phyloP scores from a whole-genome alignment of 2,888 invertebrate species.

The Orthosia cruda region DNA sequence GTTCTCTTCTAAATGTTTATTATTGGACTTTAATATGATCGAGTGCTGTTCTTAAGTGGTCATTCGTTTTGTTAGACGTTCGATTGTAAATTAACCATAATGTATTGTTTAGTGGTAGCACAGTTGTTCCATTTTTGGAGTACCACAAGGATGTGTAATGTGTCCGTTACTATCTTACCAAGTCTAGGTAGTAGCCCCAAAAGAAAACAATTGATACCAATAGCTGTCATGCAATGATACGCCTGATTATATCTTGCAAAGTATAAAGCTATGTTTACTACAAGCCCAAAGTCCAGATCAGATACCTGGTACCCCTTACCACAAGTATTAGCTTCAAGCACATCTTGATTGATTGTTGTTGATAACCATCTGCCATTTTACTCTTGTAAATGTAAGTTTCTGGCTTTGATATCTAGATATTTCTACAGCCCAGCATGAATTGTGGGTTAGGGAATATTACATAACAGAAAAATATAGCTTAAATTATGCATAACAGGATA shows the following conservation, averaged over 20 bases:
- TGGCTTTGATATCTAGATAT: too few species aligned
- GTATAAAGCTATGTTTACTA: background rate
- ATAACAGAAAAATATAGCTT: background rate
- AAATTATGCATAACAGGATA: background rate
- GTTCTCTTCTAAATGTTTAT: conserved; percentile 48
- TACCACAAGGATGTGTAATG: background rate
- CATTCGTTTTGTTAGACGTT: conserved; percentile 35
- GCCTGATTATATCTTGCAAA: background rate
- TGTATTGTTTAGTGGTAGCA: background rate
- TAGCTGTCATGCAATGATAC: too few species aligned
- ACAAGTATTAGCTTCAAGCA: background rate
- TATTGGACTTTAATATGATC: conserved; percentile 47
- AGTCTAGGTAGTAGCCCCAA: too few species aligned
- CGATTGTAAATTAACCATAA: background rate
- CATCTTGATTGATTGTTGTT: background rate
- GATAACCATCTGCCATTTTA: background rate
- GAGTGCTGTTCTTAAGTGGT: conserved; percentile 43
- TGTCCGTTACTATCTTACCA: background rate
- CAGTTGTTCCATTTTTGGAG: background rate
- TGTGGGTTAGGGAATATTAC: too few species aligned
- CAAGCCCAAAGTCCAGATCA: too few species aligned
- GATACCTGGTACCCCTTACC: background rate
- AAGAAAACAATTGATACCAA: background rate
- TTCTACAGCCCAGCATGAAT: too few species aligned
- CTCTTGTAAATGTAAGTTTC: background rate